Evolutionary conservation across 2,888 invertebrate genomes (phyloP).

Genomic region (Trissolcus brochymenae): DNA sequence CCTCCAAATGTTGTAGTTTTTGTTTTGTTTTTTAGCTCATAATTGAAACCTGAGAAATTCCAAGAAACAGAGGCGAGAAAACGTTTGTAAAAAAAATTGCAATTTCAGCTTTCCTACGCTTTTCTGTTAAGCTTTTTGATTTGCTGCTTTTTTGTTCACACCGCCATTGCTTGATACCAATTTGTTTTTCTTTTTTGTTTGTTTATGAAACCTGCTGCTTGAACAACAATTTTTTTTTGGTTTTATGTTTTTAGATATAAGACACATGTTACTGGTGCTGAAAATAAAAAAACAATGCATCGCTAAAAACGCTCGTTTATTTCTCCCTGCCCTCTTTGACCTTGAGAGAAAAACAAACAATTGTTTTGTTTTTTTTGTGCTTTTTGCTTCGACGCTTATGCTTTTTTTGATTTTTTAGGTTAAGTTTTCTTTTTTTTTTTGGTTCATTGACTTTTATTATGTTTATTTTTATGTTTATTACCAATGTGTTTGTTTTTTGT

Average conservation of each 20-base stretch:
- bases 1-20: too few relatives aligned
- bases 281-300: constrained; percentile 10
- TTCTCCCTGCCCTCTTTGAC: constrained; percentile 12
- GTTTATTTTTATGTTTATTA: neutral
- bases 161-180: neutral
- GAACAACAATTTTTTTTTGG: neutral
- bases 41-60: too few relatives aligned
- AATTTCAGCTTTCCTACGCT: neutral
- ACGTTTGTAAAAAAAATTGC: neutral
- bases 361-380: constrained; percentile 6
- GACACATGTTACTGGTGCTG: constrained; percentile 6
- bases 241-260: neutral
- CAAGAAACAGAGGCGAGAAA: neutral
- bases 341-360: neutral
- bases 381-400: constrained; percentile 30
- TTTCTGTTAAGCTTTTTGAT: neutral
- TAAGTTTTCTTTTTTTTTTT: neutral
- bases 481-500: too few relatives aligned
- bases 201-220: constrained; percentile 1
- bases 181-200: constrained; percentile 12
- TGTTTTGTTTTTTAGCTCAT: too few relatives aligned
- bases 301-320: constrained; percentile 18
- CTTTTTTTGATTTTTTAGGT: constrained; percentile 10
- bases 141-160: neutral
- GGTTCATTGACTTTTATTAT: neutral